These are phyloP conservation scores for Poeciliopsis prolifica DNA, from an alignment of 2,113 vertebrate species.

Conservation along the genomic window DNA sequence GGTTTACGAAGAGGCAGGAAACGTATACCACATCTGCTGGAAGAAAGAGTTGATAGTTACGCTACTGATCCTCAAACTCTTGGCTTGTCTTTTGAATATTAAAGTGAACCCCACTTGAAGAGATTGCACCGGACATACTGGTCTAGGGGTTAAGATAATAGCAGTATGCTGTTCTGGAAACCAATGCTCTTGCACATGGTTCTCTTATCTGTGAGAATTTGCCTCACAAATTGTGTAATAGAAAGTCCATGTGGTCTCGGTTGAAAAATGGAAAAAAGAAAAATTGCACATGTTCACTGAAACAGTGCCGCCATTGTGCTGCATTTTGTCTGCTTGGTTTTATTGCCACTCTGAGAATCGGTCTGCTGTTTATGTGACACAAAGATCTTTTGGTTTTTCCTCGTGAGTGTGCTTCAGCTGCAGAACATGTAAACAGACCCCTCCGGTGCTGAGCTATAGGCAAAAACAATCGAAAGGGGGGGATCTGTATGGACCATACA, in stretches of 20 bases:
- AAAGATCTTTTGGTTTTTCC: slow-evolving; percentile 6
- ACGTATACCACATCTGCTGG: slow-evolving; percentile 7
- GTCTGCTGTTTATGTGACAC: slow-evolving; percentile 29
- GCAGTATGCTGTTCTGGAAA: slow-evolving; percentile 41
- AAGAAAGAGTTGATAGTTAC: neutral
- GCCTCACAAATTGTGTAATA: slow-evolving; percentile 48
- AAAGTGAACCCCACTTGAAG: slow-evolving; percentile 1
- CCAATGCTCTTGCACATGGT: slow-evolving; percentile 14
- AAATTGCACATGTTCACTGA: slow-evolving; percentile 49
- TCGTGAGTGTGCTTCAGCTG: slow-evolving; percentile 15
- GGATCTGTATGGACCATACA: slow-evolving; percentile 29
- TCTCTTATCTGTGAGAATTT: slow-evolving; percentile 45
- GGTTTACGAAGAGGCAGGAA: slow-evolving; percentile 21
- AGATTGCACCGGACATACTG: neutral
- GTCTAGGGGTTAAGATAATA: slow-evolving; percentile 44
- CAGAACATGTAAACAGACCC: slow-evolving; percentile 30
- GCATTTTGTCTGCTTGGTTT: slow-evolving; percentile 42
- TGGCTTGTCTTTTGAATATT: slow-evolving; percentile 3
- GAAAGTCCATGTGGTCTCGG: slow-evolving; percentile 35
- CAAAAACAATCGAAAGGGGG: neutral
- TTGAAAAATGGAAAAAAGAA: slow-evolving; percentile 40
- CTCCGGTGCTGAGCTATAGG: slow-evolving; percentile 19
- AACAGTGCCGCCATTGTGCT: slow-evolving; percentile 41
- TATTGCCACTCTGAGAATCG: slow-evolving; percentile 30
- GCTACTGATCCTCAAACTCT: neutral